Evolutionary conservation across 1,140 invertebrate species (phyloP).

Genomic region (Adoxophyes honmai): DNA sequence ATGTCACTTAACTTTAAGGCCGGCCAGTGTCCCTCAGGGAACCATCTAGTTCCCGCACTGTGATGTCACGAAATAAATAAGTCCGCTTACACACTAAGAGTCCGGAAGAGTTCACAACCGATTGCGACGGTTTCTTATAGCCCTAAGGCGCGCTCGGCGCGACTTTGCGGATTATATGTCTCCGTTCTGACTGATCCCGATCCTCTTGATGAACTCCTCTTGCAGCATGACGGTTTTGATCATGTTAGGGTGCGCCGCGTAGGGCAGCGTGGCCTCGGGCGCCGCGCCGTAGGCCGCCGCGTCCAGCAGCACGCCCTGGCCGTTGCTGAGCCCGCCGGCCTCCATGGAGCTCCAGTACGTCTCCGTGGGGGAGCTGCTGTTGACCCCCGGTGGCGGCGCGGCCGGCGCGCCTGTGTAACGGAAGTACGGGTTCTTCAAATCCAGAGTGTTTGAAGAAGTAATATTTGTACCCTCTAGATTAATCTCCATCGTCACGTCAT

Average conservation of each 20-base stretch:
- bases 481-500: slow-evolving; percentile 98
- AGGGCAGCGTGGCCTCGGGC: slow-evolving; percentile 55
- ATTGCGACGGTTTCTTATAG: slow-evolving; percentile 68
- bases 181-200: slow-evolving; percentile 75
- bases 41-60: slow-evolving; percentile 41
- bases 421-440: slow-evolving; percentile 99
- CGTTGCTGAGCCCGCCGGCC: slow-evolving; percentile 74
- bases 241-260: slow-evolving; percentile 65
- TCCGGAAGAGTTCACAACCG: slow-evolving; percentile 75
- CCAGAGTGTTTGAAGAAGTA: slow-evolving; percentile 92
- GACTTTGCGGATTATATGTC: slow-evolving; percentile 71
- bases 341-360: slow-evolving; percentile 93
- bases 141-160: slow-evolving; percentile 71
- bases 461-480: slow-evolving; percentile 92
- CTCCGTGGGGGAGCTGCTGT: slow-evolving; percentile 94
- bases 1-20: slow-evolving; percentile 23
- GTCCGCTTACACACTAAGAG: slow-evolving; percentile 68
- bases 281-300: slow-evolving; percentile 67
- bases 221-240: slow-evolving; percentile 76
- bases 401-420: slow-evolving; percentile 92
- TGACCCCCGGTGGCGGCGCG: slow-evolving; percentile 92
- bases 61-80: slow-evolving; percentile 74
- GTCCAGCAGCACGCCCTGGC: slow-evolving; percentile 62
- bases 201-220: slow-evolving; percentile 75
- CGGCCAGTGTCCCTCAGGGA: slow-evolving; percentile 15